phyloP scores from a whole-genome alignment of 2,113 vertebrate species.

The Tringa solitaria region DNA sequence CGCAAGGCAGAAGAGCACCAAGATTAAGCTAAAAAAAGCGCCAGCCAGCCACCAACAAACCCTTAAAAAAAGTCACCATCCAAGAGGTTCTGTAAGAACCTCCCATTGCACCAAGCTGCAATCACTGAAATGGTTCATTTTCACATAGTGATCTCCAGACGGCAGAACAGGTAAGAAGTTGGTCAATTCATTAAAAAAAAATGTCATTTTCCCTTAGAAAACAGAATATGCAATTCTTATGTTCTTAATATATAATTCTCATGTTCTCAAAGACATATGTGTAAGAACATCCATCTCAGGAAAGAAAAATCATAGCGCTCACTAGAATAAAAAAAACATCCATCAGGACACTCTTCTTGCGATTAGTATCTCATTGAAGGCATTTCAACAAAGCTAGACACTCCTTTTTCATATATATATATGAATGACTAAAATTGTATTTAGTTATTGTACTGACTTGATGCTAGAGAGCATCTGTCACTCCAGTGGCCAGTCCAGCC shows the following conservation, averaged over 20 bases:
- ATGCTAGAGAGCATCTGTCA: neutral
- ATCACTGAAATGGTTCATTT: neutral
- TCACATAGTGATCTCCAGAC: neutral
- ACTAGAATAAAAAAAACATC: neutral
- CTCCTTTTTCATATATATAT: neutral
- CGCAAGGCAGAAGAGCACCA: neutral
- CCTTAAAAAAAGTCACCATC: neutral
- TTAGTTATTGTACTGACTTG: neutral
- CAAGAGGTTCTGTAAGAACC: neutral
- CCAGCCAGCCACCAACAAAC: neutral
- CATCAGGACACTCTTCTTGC: neutral
- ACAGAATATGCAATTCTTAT: accelerated
- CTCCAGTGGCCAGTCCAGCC: neutral
- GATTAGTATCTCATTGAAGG: neutral
- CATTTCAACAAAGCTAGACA: neutral
- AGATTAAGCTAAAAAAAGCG: neutral
- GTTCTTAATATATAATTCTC: neutral
- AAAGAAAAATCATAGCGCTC: neutral
- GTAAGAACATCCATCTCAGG: neutral
- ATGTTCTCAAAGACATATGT: accelerated
- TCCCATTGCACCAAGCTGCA: neutral
- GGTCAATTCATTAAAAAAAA: neutral
- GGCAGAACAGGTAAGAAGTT: neutral
- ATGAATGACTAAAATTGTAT: neutral
- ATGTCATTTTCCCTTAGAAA: neutral